A percentile compares a stretch with the other conserved stretches of the same genome.
Evolutionary conservation across 2,797 vertebrate species (phyloP).

Genomic region (Hydrolagus colliei): DNA sequence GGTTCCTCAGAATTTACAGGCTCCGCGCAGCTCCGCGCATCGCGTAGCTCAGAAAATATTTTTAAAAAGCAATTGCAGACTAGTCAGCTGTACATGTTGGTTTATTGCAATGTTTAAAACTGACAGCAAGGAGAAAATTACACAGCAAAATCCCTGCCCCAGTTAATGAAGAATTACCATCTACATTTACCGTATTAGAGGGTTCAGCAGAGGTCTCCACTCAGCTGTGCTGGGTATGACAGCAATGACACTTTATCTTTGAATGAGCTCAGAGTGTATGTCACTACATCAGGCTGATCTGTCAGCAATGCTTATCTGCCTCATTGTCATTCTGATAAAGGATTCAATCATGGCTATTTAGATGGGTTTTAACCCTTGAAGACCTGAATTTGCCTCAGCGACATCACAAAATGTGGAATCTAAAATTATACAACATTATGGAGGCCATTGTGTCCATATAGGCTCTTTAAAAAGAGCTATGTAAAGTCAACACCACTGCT

Average conservation of each 20-base stretch:
- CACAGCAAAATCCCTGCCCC: slow-evolving; percentile 78
- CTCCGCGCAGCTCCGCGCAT: slow-evolving; percentile 58
- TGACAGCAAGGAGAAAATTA: slow-evolving; percentile 85
- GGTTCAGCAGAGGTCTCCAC: slow-evolving; percentile 75
- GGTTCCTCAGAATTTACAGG: slow-evolving; percentile 77
- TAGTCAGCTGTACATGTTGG: slow-evolving; percentile 86
- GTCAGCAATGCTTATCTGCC: slow-evolving; percentile 85
- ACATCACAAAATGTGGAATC: not conserved
- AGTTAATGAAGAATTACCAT: slow-evolving; percentile 96
- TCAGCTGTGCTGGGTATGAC: slow-evolving; percentile 71
- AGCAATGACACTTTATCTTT: slow-evolving; percentile 77
- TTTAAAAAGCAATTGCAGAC: slow-evolving; percentile 72
- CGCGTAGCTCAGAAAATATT: slow-evolving; percentile 39
- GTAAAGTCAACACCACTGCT: no score
- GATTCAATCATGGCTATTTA: slow-evolving; percentile 61
- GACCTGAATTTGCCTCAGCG: not conserved
- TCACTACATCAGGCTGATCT: slow-evolving; percentile 82
- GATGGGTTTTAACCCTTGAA: not conserved
- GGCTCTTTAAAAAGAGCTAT: no score
- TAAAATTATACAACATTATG: no score
- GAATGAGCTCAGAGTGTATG: slow-evolving; percentile 62
- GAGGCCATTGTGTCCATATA: no score
- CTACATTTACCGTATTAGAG: slow-evolving; percentile 89
- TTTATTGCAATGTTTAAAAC: slow-evolving; percentile 93
- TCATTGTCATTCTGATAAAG: slow-evolving; percentile 69